A percentile compares a stretch with the other conserved stretches of the same genome.
Conservation (phyloP, 2,888 invertebrate species). For the Axea sp. region DNA sequence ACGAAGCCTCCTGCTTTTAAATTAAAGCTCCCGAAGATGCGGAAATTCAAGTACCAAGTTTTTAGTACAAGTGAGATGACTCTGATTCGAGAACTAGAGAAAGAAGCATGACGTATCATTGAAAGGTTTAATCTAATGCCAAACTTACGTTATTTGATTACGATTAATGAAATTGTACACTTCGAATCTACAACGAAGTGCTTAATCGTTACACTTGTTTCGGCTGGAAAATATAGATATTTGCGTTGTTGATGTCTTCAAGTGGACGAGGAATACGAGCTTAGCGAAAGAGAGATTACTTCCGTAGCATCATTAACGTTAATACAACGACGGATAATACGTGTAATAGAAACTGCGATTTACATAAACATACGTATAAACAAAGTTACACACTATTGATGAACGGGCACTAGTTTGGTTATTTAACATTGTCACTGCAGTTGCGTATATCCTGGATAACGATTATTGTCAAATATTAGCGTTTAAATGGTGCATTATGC, state of each 20-base stretch:
- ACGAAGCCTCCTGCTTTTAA: constrained; percentile 12
- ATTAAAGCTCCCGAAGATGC: constrained; percentile 15
- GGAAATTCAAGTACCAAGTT: constrained; percentile 15
- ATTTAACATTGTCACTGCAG: constrained; percentile 39
- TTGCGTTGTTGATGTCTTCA: constrained; percentile 52
- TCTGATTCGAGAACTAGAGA: not conserved
- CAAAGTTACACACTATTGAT: constrained; percentile 20
- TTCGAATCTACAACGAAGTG: constrained; percentile 14
- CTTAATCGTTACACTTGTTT: constrained; percentile 47
- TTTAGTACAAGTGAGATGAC: constrained; percentile 16
- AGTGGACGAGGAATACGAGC: constrained; percentile 51
- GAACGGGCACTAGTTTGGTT: constrained; percentile 35
- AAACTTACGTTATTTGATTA: constrained; percentile 31
- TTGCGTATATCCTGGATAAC: constrained; percentile 43
- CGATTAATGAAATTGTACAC: constrained; percentile 40
- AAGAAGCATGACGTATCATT: constrained; percentile 4
- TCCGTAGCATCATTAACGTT: constrained; percentile 59
- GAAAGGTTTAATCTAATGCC: constrained; percentile 18
- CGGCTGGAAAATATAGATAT: constrained; percentile 47
- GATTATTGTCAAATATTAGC: constrained; percentile 47
- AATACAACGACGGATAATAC: constrained; percentile 52
- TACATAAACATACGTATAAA: constrained; percentile 33
- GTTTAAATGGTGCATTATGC: constrained; percentile 31
- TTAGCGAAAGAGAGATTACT: constrained; percentile 57
- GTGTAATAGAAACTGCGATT: constrained; percentile 42